These are phyloP conservation scores for Wasmannia auropunctata DNA, from an alignment of 1,140 invertebrate genomes.

Conservation along the genomic window DNA sequence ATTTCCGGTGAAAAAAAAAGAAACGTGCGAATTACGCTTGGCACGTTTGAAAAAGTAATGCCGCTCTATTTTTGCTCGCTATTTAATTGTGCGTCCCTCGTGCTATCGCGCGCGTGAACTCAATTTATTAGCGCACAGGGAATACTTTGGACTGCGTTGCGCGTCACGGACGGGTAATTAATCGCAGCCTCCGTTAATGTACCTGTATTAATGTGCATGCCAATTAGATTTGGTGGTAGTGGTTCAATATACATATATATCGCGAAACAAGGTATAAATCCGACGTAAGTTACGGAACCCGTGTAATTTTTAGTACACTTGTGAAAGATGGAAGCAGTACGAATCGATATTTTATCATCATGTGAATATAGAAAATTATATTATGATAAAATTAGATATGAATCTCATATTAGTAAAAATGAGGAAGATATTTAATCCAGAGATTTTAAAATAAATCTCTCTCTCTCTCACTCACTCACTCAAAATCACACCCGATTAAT, in stretches of 20 bases:
- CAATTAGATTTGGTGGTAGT: conserved; percentile 42
- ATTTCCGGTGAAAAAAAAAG: background rate
- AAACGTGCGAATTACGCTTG: background rate
- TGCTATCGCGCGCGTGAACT: background rate
- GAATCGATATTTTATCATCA: conserved; percentile 20
- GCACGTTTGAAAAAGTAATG: conserved; percentile 10
- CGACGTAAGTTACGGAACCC: conserved; percentile 12
- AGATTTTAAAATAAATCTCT: background rate
- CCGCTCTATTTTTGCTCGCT: conserved; percentile 10
- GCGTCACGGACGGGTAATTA: conserved; percentile 47
- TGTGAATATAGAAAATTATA: background rate
- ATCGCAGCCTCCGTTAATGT: conserved; percentile 54
- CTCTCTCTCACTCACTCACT: background rate
- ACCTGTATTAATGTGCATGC: conserved; percentile 53
- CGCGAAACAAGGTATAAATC: conserved; percentile 13
- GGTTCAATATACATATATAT: background rate
- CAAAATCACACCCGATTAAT: background rate
- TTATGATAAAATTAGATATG: no score
- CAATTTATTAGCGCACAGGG: conserved; percentile 44
- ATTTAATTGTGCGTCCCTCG: conserved; percentile 30
- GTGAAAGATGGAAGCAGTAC: background rate
- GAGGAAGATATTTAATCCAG: background rate
- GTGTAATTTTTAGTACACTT: conserved; percentile 40
- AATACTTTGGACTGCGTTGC: conserved; percentile 34
- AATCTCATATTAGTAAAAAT: background rate